phyloP scores from a whole-genome alignment of 2,888 invertebrate genomes.

The Chymomyza fuscimana region DNA sequence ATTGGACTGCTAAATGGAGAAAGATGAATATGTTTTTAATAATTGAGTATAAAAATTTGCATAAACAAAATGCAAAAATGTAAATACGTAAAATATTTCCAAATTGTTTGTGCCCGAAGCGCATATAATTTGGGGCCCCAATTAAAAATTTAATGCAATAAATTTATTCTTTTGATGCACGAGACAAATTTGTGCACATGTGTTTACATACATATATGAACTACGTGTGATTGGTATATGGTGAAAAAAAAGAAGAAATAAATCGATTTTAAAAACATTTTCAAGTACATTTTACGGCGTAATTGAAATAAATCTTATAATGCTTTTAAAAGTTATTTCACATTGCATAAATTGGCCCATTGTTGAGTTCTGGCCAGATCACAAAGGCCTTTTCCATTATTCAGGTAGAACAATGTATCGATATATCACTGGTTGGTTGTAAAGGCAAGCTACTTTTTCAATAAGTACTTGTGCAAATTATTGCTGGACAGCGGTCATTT shows the following conservation, averaged over 20 bases:
- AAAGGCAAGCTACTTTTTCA: too few species aligned
- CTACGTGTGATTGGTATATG: not conserved
- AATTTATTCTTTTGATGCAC: conserved; percentile 42
- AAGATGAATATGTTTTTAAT: conserved; percentile 51
- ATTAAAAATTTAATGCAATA: conserved; percentile 33
- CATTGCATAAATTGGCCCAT: not conserved
- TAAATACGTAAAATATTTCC: not conserved
- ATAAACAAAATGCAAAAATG: conserved; percentile 6
- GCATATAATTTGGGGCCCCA: not conserved
- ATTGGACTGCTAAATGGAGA: conserved; percentile 45
- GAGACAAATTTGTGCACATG: conserved; percentile 47
- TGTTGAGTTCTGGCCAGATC: not conserved
- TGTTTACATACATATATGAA: not conserved
- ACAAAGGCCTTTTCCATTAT: not conserved
- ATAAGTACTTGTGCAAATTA: too few species aligned
- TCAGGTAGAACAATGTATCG: not conserved
- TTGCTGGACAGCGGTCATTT: too few species aligned
- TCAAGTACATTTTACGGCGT: conserved; percentile 64
- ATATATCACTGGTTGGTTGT: too few species aligned
- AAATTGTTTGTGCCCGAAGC: not conserved
- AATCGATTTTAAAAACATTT: conserved; percentile 36
- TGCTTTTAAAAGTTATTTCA: conserved; percentile 40
- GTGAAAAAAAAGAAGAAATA: not conserved
- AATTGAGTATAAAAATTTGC: conserved; percentile 35
- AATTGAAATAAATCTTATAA: conserved; percentile 56